Conservation (phyloP, 2,113 vertebrate species). For the Anarhynchus alexandrinus region DNA sequence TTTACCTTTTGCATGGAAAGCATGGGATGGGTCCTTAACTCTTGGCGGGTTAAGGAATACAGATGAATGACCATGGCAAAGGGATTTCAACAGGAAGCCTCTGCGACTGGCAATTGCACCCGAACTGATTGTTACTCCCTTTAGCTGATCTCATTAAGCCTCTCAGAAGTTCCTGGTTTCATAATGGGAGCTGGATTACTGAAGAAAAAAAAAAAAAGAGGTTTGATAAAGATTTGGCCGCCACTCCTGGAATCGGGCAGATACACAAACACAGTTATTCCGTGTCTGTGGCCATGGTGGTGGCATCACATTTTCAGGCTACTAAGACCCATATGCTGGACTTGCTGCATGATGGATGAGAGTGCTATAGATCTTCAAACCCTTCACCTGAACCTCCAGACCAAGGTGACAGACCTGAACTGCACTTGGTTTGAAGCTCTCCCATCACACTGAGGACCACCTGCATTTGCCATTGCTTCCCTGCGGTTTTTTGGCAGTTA, state of each 20-base stretch:
- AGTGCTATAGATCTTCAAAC: not conserved
- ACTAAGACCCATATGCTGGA: not conserved
- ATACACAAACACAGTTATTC: not conserved
- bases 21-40: not conserved
- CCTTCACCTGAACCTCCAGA: not conserved
- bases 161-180: not conserved
- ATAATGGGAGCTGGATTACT: not conserved
- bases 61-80: not conserved
- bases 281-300: not conserved
- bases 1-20: not conserved
- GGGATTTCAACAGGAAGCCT: not conserved
- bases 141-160: not conserved
- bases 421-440: not conserved
- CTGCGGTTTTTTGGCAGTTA: not conserved
- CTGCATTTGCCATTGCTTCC: not conserved
- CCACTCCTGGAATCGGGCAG: not conserved
- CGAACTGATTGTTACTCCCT: not conserved
- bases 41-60: not conserved
- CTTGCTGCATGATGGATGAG: not conserved
- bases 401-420: not conserved
- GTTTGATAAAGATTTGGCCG: not conserved
- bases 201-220: not conserved
- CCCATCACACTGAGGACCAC: not conserved
- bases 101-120: not conserved
- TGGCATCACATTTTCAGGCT: not conserved